A percentile compares a stretch with the other conserved stretches of the same genome.
Evolutionary conservation across 2,113 vertebrate species (phyloP).

Genomic region (Passer montanus): DNA sequence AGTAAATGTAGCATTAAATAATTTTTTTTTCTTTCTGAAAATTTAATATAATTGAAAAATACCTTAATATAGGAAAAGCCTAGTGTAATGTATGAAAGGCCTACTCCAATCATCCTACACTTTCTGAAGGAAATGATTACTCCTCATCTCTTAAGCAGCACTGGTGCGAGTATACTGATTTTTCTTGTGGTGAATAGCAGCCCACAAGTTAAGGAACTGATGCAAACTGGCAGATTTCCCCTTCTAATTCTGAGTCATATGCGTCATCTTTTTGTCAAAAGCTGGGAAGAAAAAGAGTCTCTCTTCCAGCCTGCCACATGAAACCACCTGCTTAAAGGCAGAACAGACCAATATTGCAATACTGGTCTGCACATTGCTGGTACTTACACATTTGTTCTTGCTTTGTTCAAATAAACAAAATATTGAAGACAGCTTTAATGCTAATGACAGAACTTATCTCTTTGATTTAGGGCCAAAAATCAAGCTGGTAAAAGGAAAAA

Average conservation of each 20-base stretch:
- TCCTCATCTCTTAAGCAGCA: constrained; percentile 29
- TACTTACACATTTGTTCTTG: constrained; percentile 2
- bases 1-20: neutral
- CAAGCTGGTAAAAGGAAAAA: neutral
- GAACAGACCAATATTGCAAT: constrained; percentile 15
- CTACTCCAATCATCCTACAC: constrained; percentile 36
- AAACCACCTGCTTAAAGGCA: constrained; percentile 66
- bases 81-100: neutral
- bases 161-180: constrained; percentile 34
- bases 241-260: constrained; percentile 69
- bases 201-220: constrained; percentile 68
- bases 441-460: neutral
- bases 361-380: neutral
- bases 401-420: constrained; percentile 27
- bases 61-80: neutral
- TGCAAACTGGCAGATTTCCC: constrained; percentile 70
- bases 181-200: constrained; percentile 59
- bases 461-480: neutral
- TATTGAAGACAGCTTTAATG: neutral
- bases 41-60: neutral
- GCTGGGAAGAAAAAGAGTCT: constrained; percentile 56
- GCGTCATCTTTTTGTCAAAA: constrained; percentile 69
- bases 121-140: constrained; percentile 28
- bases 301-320: constrained; percentile 56
- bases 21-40: neutral